phyloP scores from a whole-genome alignment of 2,113 vertebrate species.

The Sylvilagus bachmani region DNA sequence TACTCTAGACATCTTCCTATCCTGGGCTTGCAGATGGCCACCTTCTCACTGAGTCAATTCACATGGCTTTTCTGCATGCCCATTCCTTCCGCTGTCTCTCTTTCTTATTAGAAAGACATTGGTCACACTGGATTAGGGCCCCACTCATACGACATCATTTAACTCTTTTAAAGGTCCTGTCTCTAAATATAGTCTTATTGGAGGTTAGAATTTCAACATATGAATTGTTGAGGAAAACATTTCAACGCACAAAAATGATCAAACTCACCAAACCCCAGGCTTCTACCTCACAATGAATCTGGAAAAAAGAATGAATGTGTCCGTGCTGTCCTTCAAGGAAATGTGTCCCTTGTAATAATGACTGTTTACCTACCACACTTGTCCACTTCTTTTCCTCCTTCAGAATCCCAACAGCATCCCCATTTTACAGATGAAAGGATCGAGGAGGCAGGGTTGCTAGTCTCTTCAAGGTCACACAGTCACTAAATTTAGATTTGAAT shows the following conservation, averaged over 20 bases:
- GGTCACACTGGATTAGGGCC: not conserved
- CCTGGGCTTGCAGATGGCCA: not conserved
- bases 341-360: not conserved
- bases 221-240: not conserved
- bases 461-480: not conserved
- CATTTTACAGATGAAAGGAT: not conserved
- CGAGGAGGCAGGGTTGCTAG: not conserved
- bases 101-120: not conserved
- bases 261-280: not conserved
- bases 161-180: not conserved
- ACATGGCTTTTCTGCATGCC: not conserved
- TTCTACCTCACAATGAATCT: not conserved
- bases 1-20: not conserved
- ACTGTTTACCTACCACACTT: not conserved
- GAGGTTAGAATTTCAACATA: not conserved
- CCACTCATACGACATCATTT: not conserved
- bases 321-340: not conserved
- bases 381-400: not conserved
- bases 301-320: not conserved
- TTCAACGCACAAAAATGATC: not conserved
- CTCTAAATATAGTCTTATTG: not conserved
- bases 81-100: not conserved
- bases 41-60: not conserved
- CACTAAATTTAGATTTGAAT: slow-evolving; percentile 26
- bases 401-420: not conserved